phyloP scores from a whole-genome alignment of 1,140 invertebrate species.

The Thaumetopoea pityocampa region DNA sequence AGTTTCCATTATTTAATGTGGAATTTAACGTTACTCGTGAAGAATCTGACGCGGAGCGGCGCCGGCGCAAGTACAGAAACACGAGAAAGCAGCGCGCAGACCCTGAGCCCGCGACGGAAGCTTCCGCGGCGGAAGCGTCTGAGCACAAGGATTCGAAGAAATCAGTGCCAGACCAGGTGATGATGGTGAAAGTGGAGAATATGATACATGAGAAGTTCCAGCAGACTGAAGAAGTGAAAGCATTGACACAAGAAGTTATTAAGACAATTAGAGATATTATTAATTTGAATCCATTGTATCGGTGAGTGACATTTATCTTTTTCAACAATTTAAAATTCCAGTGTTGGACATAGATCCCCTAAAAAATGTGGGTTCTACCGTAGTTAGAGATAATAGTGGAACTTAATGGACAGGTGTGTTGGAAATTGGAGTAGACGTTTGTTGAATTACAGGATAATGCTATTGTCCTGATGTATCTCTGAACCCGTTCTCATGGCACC shows the following conservation, averaged over 20 bases:
- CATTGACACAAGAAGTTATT: conserved; percentile 96
- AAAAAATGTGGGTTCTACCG: too few species aligned
- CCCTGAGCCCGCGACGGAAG: conserved; percentile 19
- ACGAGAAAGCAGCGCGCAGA: conserved; percentile 36
- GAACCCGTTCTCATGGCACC: too few species aligned
- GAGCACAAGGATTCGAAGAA: conserved; percentile 44
- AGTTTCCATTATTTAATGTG: conserved; percentile 81
- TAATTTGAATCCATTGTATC: conserved; percentile 95
- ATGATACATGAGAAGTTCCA: conserved; percentile 92
- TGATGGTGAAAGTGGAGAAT: conserved; percentile 98
- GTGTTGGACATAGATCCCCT: too few species aligned
- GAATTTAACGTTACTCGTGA: conserved; percentile 80
- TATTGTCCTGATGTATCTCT: too few species aligned
- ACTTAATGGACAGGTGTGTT: too few species aligned
- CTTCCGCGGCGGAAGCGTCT: conserved; percentile 17
- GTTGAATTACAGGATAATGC: too few species aligned
- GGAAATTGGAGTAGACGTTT: too few species aligned
- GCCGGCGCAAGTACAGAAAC: conserved; percentile 74
- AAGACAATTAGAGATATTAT: conserved; percentile 99
- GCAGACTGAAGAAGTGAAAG: conserved; percentile 97
- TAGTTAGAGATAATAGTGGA: too few species aligned
- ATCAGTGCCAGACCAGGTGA: conserved; percentile 71
- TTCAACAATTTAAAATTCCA: too few species aligned
- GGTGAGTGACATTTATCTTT: conserved; percentile 43
- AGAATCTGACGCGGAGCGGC: conserved; percentile 74